phyloP scores from a whole-genome alignment of 2,797 vertebrate species.

The Silurus aristotelis region DNA sequence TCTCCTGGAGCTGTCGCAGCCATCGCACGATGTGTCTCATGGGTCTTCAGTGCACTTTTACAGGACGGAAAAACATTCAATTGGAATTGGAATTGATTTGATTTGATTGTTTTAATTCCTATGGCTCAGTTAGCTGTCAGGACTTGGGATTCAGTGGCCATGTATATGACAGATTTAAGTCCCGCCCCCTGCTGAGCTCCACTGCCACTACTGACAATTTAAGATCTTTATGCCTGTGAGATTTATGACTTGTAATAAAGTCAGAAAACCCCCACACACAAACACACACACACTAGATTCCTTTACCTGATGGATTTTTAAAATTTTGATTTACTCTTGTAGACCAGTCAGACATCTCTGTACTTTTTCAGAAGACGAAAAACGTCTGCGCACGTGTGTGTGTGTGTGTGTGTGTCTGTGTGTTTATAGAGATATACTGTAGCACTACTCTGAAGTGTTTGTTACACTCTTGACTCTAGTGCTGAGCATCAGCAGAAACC shows the following conservation, averaged over 20 bases:
- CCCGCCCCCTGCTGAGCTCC: slow-evolving; percentile 33
- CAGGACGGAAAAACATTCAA: not conserved
- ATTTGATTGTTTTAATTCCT: not conserved
- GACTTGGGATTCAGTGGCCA: not conserved
- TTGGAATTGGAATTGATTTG: no score
- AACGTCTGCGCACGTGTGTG: not conserved
- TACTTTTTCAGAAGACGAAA: not conserved
- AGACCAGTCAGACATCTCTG: not conserved
- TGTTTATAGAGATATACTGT: not conserved
- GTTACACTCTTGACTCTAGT: slow-evolving; percentile 5
- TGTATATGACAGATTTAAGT: slow-evolving; percentile 58
- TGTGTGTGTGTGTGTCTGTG: slow-evolving; percentile 12
- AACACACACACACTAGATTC: not conserved
- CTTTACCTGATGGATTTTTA: slow-evolving; percentile 8
- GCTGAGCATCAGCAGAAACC: slow-evolving; percentile 10
- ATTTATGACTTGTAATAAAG: slow-evolving; percentile 42
- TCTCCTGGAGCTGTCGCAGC: not conserved
- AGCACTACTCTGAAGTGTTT: not conserved
- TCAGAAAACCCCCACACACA: not conserved
- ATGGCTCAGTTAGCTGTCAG: slow-evolving; percentile 17
- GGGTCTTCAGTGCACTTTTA: not conserved
- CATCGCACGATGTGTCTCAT: not conserved
- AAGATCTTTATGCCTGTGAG: slow-evolving; percentile 36
- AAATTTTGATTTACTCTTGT: not conserved
- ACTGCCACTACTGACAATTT: slow-evolving; percentile 28